Evolutionary conservation across 2,888 invertebrate genomes (phyloP).

Genomic region (Drosophila atripex): DNA sequence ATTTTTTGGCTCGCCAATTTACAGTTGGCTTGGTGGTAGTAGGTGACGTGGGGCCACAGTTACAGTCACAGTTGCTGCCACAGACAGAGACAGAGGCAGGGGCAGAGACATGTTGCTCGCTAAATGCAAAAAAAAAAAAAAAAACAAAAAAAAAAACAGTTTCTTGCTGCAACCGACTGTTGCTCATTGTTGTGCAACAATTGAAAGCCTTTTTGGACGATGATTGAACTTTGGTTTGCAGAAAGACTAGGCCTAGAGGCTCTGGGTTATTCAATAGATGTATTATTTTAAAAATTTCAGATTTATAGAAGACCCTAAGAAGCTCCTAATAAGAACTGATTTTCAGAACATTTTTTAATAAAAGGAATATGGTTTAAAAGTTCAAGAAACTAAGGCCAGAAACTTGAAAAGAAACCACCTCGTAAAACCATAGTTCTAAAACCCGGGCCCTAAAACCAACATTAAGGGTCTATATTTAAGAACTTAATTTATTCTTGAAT

Average conservation of each 20-base stretch:
- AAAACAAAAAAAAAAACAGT: neutral
- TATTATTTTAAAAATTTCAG: neutral
- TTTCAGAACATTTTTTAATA: too few relatives aligned
- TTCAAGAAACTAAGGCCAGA: too few relatives aligned
- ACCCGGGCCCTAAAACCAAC: slow-evolving; percentile 38
- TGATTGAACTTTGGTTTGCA: slow-evolving; percentile 24
- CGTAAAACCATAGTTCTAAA: slow-evolving; percentile 50
- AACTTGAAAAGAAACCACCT: neutral
- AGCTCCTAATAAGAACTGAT: too few relatives aligned
- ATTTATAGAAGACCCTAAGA: too few relatives aligned
- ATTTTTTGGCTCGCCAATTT: slow-evolving; percentile 57
- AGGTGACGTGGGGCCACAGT: slow-evolving; percentile 47
- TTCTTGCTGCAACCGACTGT: slow-evolving; percentile 30
- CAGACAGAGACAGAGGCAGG: slow-evolving; percentile 32
- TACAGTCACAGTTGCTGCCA: too few relatives aligned
- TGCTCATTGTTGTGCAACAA: slow-evolving; percentile 64
- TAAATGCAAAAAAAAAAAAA: slow-evolving; percentile 26
- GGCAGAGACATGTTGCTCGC: slow-evolving; percentile 60
- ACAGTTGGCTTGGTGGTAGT: slow-evolving; percentile 42
- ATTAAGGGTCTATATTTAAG: slow-evolving; percentile 54
- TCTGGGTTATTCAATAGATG: neutral
- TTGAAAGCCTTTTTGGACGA: slow-evolving; percentile 45
- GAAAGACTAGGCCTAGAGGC: slow-evolving; percentile 3
- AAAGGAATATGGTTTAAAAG: too few relatives aligned
- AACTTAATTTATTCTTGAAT: slow-evolving; percentile 70